These are phyloP conservation scores for Bembecia ichneumoniformis DNA, from an alignment of 2,888 invertebrate species.

Conservation along the genomic window DNA sequence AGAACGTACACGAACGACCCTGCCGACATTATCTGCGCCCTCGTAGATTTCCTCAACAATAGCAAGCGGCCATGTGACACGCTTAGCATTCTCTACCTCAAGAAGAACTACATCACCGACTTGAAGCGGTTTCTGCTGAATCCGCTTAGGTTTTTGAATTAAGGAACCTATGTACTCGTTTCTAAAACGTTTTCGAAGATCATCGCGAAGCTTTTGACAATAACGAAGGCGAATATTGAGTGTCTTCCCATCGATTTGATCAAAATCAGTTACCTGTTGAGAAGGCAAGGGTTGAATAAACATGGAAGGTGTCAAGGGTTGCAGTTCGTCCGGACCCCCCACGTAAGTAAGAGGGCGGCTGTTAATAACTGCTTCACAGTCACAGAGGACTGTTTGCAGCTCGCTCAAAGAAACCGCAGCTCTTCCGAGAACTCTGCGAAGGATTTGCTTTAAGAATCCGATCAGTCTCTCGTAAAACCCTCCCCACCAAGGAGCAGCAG, in stretches of 20 bases:
- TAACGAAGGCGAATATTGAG: not conserved
- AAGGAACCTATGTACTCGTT: too few species aligned
- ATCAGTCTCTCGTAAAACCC: not conserved
- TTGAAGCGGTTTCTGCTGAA: too few species aligned
- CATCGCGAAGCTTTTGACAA: constrained; percentile 1
- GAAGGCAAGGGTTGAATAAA: not conserved
- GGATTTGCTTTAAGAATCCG: not conserved
- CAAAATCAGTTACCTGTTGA: not conserved
- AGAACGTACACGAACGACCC: constrained; percentile 3
- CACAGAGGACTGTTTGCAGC: too few species aligned
- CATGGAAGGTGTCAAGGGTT: not conserved
- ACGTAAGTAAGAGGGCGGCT: not conserved
- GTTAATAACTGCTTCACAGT: not conserved
- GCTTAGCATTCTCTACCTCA: constrained; percentile 1
- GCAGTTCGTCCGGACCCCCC: not conserved
- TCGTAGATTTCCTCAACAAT: too few species aligned
- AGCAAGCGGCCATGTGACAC: constrained; percentile 1
- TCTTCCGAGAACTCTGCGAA: not conserved
- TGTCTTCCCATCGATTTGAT: not conserved
- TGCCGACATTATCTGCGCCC: constrained; percentile 6
- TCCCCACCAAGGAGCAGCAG: too few species aligned
- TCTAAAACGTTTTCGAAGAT: constrained; percentile 4
- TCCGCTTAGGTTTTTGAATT: too few species aligned
- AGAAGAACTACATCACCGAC: constrained; percentile 1
- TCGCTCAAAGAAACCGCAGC: not conserved